Conservation (phyloP, 1,140 invertebrate genomes). For the Dufourea novaeangliae region DNA sequence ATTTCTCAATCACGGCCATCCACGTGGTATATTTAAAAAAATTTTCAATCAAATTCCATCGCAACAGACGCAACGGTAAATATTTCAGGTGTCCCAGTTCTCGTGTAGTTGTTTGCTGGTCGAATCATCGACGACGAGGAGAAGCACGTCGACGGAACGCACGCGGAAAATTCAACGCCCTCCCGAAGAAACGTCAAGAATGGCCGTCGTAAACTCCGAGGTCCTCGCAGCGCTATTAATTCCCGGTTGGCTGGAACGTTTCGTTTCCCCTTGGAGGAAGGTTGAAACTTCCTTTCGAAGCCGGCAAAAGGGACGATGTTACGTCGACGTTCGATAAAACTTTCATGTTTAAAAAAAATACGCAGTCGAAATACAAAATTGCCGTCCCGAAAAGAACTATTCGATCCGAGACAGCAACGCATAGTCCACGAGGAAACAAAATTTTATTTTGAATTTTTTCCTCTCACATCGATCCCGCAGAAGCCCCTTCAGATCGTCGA, state of each 20-base stretch:
- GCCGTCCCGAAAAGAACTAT: neutral
- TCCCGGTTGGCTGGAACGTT: neutral
- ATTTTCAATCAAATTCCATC: too few species aligned
- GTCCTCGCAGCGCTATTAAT: neutral
- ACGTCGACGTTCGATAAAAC: neutral
- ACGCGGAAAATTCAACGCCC: neutral
- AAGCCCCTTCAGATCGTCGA: slow-evolving; percentile 11
- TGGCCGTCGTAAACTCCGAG: neutral
- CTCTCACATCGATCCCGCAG: neutral
- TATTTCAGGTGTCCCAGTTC: too few species aligned
- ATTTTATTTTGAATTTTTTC: slow-evolving; percentile 18
- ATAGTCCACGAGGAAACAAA: neutral
- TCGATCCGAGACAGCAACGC: neutral
- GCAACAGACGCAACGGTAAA: too few species aligned
- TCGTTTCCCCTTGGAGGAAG: neutral
- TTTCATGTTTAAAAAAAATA: too few species aligned
- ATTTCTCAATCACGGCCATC: too few species aligned
- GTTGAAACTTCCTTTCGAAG: neutral
- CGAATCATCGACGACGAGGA: neutral
- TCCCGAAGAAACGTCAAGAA: neutral
- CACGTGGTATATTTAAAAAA: too few species aligned
- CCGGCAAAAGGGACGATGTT: neutral
- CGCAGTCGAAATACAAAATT: too few species aligned
- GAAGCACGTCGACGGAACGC: too few species aligned
- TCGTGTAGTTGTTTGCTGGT: too few species aligned